phyloP scores from a whole-genome alignment of 2,888 invertebrate genomes.

The Limnephilus rhombicus region DNA sequence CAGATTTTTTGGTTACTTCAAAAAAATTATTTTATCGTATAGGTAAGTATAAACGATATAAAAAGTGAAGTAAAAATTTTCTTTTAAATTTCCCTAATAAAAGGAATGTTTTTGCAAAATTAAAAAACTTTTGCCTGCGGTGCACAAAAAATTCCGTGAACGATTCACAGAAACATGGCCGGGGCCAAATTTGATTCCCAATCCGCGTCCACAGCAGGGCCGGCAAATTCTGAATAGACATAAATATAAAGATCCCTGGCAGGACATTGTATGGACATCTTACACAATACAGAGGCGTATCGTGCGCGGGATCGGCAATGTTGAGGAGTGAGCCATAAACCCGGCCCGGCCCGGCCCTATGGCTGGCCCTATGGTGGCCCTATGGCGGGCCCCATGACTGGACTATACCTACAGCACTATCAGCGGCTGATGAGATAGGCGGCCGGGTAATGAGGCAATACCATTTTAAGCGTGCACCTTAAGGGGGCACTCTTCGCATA shows the following conservation, averaged over 20 bases:
- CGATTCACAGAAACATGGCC: too few species aligned
- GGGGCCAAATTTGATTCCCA: not conserved
- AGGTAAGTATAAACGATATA: too few species aligned
- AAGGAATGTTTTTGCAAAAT: too few species aligned
- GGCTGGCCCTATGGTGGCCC: not conserved
- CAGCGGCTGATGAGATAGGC: conserved; percentile 22
- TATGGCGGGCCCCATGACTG: not conserved
- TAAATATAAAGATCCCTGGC: not conserved
- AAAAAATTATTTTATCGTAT: too few species aligned
- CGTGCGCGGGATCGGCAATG: conserved; percentile 44
- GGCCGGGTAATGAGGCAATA: conserved; percentile 25
- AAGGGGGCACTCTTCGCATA: not conserved
- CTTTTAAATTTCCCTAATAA: too few species aligned
- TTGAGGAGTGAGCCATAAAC: conserved; percentile 35
- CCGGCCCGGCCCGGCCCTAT: not conserved
- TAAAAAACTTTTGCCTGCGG: not conserved
- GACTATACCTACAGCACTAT: not conserved
- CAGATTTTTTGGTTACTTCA: too few species aligned
- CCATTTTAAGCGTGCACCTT: conserved; percentile 27
- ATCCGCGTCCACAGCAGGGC: not conserved
- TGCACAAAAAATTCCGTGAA: not conserved
- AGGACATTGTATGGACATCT: conserved; percentile 11
- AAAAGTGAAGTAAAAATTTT: too few species aligned
- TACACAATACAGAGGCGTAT: conserved; percentile 9
- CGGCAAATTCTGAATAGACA: not conserved